Evolutionary conservation across 2,113 vertebrate species (phyloP).

Genomic region (Sprattus sprattus): DNA sequence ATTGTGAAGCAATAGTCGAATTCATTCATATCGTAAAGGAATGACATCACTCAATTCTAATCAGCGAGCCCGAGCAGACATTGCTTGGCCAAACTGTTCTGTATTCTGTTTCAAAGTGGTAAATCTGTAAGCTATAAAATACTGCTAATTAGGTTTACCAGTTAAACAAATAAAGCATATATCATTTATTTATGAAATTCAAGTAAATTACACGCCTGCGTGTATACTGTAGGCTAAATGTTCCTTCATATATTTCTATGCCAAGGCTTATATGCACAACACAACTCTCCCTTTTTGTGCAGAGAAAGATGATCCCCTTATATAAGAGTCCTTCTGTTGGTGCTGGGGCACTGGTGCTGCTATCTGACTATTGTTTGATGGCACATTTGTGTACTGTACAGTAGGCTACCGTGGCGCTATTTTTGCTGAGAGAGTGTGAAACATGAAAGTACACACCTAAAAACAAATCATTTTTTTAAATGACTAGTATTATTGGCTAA

Average conservation of each 20-base stretch:
- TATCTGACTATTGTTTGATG: neutral
- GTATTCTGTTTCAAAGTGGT: too few species aligned
- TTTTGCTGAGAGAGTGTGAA: neutral
- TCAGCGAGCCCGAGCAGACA: too few species aligned
- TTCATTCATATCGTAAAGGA: neutral
- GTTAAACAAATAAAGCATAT: too few species aligned
- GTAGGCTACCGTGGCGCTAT: neutral
- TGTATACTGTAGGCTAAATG: too few species aligned
- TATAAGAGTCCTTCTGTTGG: constrained; percentile 4
- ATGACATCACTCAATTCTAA: neutral
- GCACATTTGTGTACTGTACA: neutral
- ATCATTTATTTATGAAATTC: too few species aligned
- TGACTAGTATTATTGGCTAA: too few species aligned
- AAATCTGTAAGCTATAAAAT: too few species aligned
- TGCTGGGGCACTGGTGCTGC: neutral
- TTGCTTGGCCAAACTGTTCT: too few species aligned
- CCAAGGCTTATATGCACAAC: neutral
- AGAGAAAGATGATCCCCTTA: neutral
- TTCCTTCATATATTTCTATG: neutral
- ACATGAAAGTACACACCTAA: neutral
- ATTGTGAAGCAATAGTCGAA: neutral
- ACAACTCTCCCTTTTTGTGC: neutral
- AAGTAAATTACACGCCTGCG: too few species aligned
- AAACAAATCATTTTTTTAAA: too few species aligned
- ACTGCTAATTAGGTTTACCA: too few species aligned